A percentile compares a stretch with the other conserved stretches of the same genome.
phyloP scores from a whole-genome alignment of 2,113 vertebrate species.

The Heterotis niloticus region DNA sequence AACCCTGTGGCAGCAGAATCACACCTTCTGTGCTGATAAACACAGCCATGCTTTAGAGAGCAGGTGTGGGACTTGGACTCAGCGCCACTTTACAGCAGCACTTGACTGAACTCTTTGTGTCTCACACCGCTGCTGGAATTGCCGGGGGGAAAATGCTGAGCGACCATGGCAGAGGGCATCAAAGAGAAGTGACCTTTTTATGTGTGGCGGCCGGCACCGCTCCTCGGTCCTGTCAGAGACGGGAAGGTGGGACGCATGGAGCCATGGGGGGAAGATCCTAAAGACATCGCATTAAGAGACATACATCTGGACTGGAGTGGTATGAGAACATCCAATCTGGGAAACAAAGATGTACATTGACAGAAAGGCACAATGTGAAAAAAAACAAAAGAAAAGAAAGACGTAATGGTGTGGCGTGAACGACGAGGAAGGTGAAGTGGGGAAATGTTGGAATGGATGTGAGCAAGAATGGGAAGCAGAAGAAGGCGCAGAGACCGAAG shows the following conservation, averaged over 20 bases:
- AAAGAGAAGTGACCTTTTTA: not conserved
- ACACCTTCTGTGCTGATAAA: too few relatives aligned
- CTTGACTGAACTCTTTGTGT: not conserved
- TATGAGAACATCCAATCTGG: not conserved
- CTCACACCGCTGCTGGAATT: not conserved
- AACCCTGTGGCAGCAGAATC: too few relatives aligned
- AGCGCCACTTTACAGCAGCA: not conserved
- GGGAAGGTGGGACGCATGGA: not conserved
- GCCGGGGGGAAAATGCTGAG: not conserved
- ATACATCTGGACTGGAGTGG: slow-evolving; percentile 8
- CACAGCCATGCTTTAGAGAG: too few relatives aligned
- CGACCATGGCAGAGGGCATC: not conserved
- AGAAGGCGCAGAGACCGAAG: not conserved
- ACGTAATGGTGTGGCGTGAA: not conserved
- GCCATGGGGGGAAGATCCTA: not conserved
- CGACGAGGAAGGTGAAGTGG: not conserved
- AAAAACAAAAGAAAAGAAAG: not conserved
- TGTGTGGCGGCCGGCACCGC: not conserved
- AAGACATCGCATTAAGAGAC: not conserved
- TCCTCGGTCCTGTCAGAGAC: not conserved
- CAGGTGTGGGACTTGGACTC: too few relatives aligned
- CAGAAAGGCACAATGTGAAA: not conserved
- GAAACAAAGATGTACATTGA: not conserved
- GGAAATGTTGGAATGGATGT: not conserved
- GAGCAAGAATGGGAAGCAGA: not conserved